These are phyloP conservation scores for Halocynthia roretzi DNA, from an alignment of 23 tunicate genomes.

Conservation along the genomic window DNA sequence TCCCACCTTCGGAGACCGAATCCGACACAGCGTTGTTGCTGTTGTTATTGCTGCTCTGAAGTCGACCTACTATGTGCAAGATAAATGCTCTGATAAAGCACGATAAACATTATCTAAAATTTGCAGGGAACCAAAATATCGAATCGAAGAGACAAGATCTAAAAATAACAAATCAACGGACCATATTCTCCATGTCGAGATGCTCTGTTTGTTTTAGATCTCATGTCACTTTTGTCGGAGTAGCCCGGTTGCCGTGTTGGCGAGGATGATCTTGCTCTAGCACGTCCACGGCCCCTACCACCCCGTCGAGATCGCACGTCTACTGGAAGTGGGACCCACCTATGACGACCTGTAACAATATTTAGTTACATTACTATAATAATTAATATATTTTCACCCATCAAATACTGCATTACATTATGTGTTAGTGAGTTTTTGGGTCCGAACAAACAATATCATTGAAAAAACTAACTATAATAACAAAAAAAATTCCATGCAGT, in stretches of 20 bases:
- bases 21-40: slow-evolving; percentile 44
- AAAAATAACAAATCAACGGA: not conserved
- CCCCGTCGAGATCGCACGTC: slow-evolving; percentile 49
- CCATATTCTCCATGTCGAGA: slow-evolving; percentile 24
- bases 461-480: too few relatives aligned
- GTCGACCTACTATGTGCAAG: slow-evolving; percentile 2
- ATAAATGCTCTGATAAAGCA: not conserved
- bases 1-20: not conserved
- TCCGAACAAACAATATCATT: too few relatives aligned
- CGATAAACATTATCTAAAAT: not conserved
- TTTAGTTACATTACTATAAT: not conserved
- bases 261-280: slow-evolving; percentile 42
- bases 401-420: not conserved
- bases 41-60: slow-evolving; percentile 40
- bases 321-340: slow-evolving; percentile 71
- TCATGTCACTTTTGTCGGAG: too few relatives aligned
- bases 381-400: not conserved
- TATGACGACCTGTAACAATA: slow-evolving; percentile 38
- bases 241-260: slow-evolving; percentile 19
- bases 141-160: not conserved
- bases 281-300: slow-evolving; percentile 16
- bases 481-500: too few relatives aligned
- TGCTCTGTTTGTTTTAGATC: not conserved
- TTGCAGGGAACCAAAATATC: not conserved
- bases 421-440: too few relatives aligned